Conservation (phyloP, 2,797 vertebrate genomes). For the Clarias fuscus region DNA sequence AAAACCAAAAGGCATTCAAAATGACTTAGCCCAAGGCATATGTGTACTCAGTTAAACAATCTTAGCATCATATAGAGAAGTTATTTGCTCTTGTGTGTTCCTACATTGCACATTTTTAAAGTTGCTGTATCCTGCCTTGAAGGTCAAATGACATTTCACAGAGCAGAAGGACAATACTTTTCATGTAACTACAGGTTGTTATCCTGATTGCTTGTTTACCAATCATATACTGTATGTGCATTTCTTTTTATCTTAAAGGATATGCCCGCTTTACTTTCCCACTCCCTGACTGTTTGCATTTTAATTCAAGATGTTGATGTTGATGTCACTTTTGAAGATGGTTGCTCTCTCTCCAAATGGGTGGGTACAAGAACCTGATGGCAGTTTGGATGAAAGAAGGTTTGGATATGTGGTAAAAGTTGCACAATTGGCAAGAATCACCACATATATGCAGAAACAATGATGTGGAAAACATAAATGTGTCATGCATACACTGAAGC, state of each 20-base stretch:
- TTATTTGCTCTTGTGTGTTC: slow-evolving; percentile 28
- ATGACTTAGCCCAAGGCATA: slow-evolving; percentile 16
- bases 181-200: slow-evolving; percentile 22
- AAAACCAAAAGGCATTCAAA: slow-evolving; percentile 18
- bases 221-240: slow-evolving; percentile 43
- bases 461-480: background rate
- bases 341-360: too few relatives aligned
- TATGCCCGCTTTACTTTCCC: slow-evolving; percentile 33
- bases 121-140: background rate
- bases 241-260: slow-evolving; percentile 50
- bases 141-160: slow-evolving; percentile 23
- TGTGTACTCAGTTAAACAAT: slow-evolving; percentile 24
- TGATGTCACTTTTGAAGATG: too few relatives aligned
- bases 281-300: slow-evolving; percentile 38
- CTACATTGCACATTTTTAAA: slow-evolving; percentile 11
- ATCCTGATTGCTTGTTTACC: slow-evolving; percentile 48
- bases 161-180: slow-evolving; percentile 28
- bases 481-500: background rate
- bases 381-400: too few relatives aligned
- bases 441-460: background rate
- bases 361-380: too few relatives aligned
- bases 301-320: slow-evolving; percentile 1
- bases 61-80: slow-evolving; percentile 6
- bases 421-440: too few relatives aligned
- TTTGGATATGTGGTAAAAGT: too few relatives aligned